These are phyloP conservation scores for Neoarius graeffei DNA, from an alignment of 2,113 vertebrate genomes.

Conservation along the genomic window DNA sequence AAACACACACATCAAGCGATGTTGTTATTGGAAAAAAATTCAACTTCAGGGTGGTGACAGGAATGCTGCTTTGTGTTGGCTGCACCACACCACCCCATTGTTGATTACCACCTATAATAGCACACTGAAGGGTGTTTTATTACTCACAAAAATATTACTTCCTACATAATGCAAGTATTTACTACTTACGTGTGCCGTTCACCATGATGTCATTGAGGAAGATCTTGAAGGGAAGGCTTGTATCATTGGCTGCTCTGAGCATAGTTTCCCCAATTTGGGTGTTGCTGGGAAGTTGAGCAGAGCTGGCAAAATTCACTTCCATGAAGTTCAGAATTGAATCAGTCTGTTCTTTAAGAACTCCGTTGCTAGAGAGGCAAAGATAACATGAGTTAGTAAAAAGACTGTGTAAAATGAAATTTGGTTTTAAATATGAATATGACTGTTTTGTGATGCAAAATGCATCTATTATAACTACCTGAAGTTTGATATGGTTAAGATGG, in stretches of 20 bases:
- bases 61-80: background rate
- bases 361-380: slow-evolving; percentile 20
- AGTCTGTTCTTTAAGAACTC: background rate
- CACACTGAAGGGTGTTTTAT: background rate
- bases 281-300: background rate
- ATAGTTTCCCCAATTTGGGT: slow-evolving; percentile 32
- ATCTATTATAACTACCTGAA: too few species aligned
- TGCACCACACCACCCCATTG: background rate
- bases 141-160: background rate
- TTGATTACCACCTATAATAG: background rate
- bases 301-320: background rate
- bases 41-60: too few species aligned
- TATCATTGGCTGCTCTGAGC: slow-evolving; percentile 41
- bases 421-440: background rate
- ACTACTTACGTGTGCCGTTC: slow-evolving; percentile 37
- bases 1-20: too few species aligned
- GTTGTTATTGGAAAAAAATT: background rate
- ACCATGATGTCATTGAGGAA: slow-evolving; percentile 16
- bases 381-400: background rate
- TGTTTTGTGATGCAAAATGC: background rate
- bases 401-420: background rate
- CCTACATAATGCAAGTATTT: background rate
- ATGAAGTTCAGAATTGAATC: slow-evolving; percentile 23
- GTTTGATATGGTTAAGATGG: background rate
- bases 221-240: slow-evolving; percentile 36